Conservation (phyloP, 2,113 vertebrate genomes). For the Bettongia penicillata region DNA sequence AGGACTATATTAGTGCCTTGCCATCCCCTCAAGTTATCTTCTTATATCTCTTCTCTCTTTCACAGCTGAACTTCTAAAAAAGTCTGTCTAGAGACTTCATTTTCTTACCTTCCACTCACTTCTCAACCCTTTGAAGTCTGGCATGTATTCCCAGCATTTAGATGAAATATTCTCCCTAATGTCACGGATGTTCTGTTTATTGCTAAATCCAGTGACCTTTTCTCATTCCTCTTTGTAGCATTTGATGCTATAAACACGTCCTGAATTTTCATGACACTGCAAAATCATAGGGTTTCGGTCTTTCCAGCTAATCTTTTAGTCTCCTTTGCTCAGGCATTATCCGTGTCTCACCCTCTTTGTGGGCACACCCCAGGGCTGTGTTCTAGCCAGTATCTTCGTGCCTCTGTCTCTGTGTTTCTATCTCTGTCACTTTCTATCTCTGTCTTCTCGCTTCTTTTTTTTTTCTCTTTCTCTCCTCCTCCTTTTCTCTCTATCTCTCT, state of each 20-base stretch:
- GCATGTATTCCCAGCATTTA: not conserved
- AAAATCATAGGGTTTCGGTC: not conserved
- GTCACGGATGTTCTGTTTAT: not conserved
- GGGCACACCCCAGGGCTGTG: not conserved
- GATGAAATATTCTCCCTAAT: not conserved
- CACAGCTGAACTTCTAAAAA: not conserved
- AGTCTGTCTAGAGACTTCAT: not conserved
- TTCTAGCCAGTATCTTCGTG: not conserved
- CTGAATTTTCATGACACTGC: not conserved
- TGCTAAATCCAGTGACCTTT: not conserved
- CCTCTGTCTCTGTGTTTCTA: no score
- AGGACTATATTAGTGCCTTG: not conserved
- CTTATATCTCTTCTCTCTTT: not conserved
- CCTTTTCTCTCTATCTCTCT: no score
- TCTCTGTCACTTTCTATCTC: no score
- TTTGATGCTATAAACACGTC: not conserved
- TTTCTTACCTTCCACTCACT: not conserved
- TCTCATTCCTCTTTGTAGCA: not conserved
- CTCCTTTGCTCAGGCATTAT: not conserved
- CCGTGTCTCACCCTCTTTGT: not conserved
- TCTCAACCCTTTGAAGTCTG: not conserved
- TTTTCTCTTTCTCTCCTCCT: no score
- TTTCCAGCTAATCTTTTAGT: not conserved
- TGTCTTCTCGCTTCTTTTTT: no score
- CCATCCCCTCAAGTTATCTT: not conserved